Evolutionary conservation across 2,113 vertebrate species (phyloP).

Genomic region (Thomomys bottae): DNA sequence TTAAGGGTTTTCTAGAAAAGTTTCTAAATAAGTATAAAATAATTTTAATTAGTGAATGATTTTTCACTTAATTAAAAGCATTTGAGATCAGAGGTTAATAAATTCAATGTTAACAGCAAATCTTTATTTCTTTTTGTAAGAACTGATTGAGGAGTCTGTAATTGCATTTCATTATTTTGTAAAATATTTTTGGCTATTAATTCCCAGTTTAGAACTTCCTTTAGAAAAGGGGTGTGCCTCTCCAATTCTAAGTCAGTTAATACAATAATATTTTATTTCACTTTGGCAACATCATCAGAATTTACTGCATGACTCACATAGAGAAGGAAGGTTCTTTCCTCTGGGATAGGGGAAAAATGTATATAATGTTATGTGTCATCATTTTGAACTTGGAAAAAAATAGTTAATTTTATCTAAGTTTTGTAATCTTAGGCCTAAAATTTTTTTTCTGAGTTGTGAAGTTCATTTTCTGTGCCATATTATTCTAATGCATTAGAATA

Average conservation of each 20-base stretch:
- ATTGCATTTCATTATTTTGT: background rate
- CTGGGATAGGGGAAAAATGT: background rate
- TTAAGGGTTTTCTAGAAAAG: constrained; percentile 24
- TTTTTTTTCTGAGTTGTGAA: background rate
- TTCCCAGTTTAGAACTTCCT: background rate
- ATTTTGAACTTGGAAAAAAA: background rate
- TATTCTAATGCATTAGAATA: background rate
- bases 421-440: background rate
- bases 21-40: constrained; percentile 29
- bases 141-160: background rate
- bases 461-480: background rate
- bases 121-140: background rate
- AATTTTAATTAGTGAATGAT: background rate
- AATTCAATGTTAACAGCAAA: constrained; percentile 4
- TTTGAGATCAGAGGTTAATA: constrained; percentile 6
- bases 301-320: constrained; percentile 15
- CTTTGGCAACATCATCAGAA: background rate
- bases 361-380: background rate
- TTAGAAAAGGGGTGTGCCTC: constrained; percentile 4
- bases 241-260: background rate
- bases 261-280: background rate
- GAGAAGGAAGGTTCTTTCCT: background rate
- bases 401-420: background rate
- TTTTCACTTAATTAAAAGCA: background rate
- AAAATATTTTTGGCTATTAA: background rate